A percentile compares a stretch with the other conserved stretches of the same genome.
These are phyloP conservation scores for Girardia tigrina DNA, from an alignment of 2,888 invertebrate genomes.

Conservation along the genomic window DNA sequence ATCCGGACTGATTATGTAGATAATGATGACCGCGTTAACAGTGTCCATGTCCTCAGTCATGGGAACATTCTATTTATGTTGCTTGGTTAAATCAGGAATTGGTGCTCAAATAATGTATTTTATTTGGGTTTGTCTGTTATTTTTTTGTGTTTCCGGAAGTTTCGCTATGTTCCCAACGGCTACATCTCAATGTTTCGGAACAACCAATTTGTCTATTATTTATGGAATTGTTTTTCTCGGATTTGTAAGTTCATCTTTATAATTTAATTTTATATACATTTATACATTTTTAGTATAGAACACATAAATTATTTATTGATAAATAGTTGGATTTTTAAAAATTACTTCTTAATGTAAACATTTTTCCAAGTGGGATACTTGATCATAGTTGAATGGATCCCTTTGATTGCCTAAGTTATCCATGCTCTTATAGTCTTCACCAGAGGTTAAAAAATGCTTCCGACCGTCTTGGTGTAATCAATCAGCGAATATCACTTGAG, in stretches of 20 bases:
- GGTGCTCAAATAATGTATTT: slow-evolving; percentile 40
- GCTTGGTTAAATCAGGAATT: neutral
- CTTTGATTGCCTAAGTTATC: too few relatives aligned
- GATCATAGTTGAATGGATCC: too few relatives aligned
- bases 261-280: neutral
- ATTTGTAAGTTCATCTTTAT: neutral
- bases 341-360: too few relatives aligned
- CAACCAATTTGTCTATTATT: slow-evolving; percentile 42
- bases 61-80: neutral
- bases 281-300: too few relatives aligned
- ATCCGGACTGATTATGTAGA: neutral
- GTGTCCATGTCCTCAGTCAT: neutral
- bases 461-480: too few relatives aligned
- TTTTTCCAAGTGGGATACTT: too few relatives aligned
- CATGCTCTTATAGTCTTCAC: too few relatives aligned
- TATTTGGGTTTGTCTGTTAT: slow-evolving; percentile 45
- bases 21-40: neutral
- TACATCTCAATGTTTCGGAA: slow-evolving; percentile 46
- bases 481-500: too few relatives aligned
- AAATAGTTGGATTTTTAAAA: too few relatives aligned
- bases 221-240: slow-evolving; percentile 43
- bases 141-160: slow-evolving; percentile 44
- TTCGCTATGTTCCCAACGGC: slow-evolving; percentile 48
- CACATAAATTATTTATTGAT: too few relatives aligned
- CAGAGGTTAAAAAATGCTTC: too few relatives aligned